phyloP scores from a whole-genome alignment of 2,113 vertebrate genomes.

The Sceloporus tristichus region DNA sequence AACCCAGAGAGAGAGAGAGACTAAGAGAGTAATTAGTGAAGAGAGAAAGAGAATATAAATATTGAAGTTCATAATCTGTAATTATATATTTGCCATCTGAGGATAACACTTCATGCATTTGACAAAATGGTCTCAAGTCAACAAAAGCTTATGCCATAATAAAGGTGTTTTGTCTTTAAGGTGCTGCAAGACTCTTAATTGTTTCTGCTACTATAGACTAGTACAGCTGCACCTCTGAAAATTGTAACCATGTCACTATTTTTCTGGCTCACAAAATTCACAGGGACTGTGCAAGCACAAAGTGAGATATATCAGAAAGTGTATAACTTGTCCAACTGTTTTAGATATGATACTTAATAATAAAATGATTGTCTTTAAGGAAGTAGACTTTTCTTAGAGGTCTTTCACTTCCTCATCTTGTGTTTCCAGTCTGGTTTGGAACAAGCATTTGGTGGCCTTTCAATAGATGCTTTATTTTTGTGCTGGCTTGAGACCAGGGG shows the following conservation, averaged over 20 bases:
- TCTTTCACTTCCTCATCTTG: slow-evolving; percentile 19
- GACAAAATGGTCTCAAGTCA: background rate
- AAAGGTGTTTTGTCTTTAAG: background rate
- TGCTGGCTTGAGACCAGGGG: slow-evolving; percentile 16
- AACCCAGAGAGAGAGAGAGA: too few relatives aligned
- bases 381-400: background rate
- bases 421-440: background rate
- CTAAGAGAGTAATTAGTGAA: too few relatives aligned
- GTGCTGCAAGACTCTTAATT: background rate
- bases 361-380: background rate
- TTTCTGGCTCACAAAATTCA: background rate
- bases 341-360: background rate
- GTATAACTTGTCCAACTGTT: background rate
- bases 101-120: background rate
- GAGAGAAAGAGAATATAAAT: background rate
- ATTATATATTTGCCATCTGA: background rate
- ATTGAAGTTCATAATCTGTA: too few relatives aligned
- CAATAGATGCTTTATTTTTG: slow-evolving; percentile 10
- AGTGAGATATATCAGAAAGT: background rate
- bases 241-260: background rate
- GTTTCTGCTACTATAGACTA: background rate
- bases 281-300: background rate
- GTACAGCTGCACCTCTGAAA: background rate
- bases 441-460: slow-evolving; percentile 22
- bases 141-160: background rate